phyloP scores from a whole-genome alignment of 2,113 vertebrate species.

The Halichoeres trimaculatus region DNA sequence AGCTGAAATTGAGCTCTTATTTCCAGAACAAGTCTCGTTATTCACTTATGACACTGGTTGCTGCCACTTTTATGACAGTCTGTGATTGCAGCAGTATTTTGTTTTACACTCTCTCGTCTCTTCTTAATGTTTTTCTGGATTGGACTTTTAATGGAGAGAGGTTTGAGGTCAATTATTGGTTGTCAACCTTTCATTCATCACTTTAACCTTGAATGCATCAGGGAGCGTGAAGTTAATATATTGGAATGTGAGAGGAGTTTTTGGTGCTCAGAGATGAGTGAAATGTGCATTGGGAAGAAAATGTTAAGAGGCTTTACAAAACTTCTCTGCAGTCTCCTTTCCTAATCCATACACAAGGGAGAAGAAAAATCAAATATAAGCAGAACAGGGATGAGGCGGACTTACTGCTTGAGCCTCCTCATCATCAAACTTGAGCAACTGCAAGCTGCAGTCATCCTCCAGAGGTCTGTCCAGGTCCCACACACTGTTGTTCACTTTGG shows the following conservation, averaged over 20 bases:
- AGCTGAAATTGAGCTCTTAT: constrained; percentile 18
- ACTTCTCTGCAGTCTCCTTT: background rate
- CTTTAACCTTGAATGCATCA: constrained; percentile 25
- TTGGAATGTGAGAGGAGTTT: background rate
- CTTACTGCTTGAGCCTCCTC: constrained; percentile 97
- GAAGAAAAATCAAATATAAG: background rate
- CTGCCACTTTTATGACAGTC: constrained; percentile 11
- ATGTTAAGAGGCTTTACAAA: background rate
- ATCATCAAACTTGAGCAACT: constrained; percentile 97
- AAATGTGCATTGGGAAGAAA: background rate
- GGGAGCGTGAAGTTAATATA: background rate
- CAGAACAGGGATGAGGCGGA: constrained; percentile 36
- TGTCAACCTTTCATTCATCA: constrained; percentile 34
- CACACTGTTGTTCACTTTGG: constrained; percentile 91
- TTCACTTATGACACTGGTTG: constrained; percentile 1
- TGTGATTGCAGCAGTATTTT: background rate
- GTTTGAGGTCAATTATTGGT: constrained; percentile 26
- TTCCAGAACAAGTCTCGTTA: constrained; percentile 10
- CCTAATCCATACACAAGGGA: background rate
- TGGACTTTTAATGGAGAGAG: background rate
- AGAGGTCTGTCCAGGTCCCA: constrained; percentile 97
- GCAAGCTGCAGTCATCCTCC: constrained; percentile 91
- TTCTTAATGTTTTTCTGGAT: constrained; percentile 3
- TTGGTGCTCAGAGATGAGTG: background rate
- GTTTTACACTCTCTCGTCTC: constrained; percentile 15